Conservation (phyloP, 2,888 invertebrate genomes). For the Melinaea menophilus region DNA sequence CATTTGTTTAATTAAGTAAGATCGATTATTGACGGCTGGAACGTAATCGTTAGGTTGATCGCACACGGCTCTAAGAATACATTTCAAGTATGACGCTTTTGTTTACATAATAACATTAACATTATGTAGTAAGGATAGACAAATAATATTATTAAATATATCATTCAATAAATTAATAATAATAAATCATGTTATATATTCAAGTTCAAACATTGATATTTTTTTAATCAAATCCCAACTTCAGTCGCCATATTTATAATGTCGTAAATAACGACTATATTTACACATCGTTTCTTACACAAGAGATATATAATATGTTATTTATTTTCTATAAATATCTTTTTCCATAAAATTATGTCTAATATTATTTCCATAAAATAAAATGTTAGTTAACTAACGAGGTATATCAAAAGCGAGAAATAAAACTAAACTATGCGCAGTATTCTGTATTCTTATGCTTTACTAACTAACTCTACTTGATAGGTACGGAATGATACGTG, state of each 20-base stretch:
- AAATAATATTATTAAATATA: neutral
- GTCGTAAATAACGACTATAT: too few species aligned
- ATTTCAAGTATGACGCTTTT: slow-evolving; percentile 11
- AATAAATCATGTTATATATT: too few species aligned
- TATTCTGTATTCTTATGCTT: slow-evolving; percentile 11
- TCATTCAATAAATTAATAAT: too few species aligned
- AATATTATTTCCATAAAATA: too few species aligned
- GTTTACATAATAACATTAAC: neutral
- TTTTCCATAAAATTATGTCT: too few species aligned
- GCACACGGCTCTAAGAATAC: slow-evolving; percentile 18
- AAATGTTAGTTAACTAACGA: neutral
- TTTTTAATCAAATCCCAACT: too few species aligned
- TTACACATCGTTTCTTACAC: too few species aligned
- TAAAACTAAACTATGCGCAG: neutral
- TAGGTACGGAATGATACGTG: slow-evolving; percentile 23
- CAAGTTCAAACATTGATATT: too few species aligned
- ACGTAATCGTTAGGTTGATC: slow-evolving; percentile 43
- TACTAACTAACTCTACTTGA: slow-evolving; percentile 25
- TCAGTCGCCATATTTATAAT: too few species aligned
- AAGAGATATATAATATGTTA: too few species aligned
- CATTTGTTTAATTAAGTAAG: slow-evolving; percentile 60
- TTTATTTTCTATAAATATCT: too few species aligned
- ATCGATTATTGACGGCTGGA: slow-evolving; percentile 55
- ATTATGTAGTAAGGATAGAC: neutral
- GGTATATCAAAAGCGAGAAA: neutral